These are phyloP conservation scores for Patella vulgata DNA, from an alignment of 1,140 invertebrate species.

Conservation along the genomic window DNA sequence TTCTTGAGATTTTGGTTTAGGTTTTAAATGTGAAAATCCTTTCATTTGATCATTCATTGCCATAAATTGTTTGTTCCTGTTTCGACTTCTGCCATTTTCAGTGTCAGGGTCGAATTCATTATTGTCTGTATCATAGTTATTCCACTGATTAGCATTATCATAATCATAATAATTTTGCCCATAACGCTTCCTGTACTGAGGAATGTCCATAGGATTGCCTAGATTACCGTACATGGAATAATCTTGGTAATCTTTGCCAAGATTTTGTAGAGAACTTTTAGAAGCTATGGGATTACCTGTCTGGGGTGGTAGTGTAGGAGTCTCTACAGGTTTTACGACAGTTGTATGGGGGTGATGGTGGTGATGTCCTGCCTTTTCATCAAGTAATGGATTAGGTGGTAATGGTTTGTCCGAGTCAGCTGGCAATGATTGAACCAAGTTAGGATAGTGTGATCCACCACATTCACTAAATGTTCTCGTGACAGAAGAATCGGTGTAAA, in stretches of 20 bases:
- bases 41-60: slow-evolving; percentile 36
- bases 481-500: slow-evolving; percentile 82
- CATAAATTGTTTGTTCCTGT: slow-evolving; percentile 36
- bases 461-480: slow-evolving; percentile 37
- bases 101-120: neutral
- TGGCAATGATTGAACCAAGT: slow-evolving; percentile 52
- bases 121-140: neutral
- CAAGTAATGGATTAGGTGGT: slow-evolving; percentile 66
- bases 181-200: slow-evolving; percentile 11
- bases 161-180: slow-evolving; percentile 33
- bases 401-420: slow-evolving; percentile 60
- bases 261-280: neutral
- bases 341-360: slow-evolving; percentile 22
- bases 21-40: slow-evolving; percentile 17
- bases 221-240: slow-evolving; percentile 2
- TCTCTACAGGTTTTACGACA: neutral
- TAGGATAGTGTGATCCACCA: slow-evolving; percentile 32
- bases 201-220: neutral
- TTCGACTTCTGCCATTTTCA: slow-evolving; percentile 21
- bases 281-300: neutral
- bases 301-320: neutral
- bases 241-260: neutral
- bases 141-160: slow-evolving; percentile 20
- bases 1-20: slow-evolving; percentile 11
- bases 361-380: slow-evolving; percentile 63